Base-by-base conservation (phyloP, 37 sponge, comb jelly and placozoan species). In the Diacarnus erythraeanus region DNA sequence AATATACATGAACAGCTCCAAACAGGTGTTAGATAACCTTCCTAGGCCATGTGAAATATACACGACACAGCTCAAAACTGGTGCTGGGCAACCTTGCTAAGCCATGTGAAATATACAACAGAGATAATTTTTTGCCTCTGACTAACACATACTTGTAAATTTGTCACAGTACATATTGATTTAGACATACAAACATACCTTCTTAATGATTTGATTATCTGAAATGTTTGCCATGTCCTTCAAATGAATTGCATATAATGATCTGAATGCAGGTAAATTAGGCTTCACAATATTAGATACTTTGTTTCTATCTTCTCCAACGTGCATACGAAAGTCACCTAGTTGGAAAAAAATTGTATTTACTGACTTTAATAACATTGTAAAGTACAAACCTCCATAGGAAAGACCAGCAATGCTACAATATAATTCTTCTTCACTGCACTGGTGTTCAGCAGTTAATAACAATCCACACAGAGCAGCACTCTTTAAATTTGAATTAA, bases 241-340 rank as follows among this genome's bases (percentile, higher is more conserved):
- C 20, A 86, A 57, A 58, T 74, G 33, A 15, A 69, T 66, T 57
- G 30, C 3, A 56, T 96, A 96, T 0, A 96, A 72, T 20, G 77
- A 27, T 0, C 56, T 21, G 82, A 96, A 96, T n/a, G 69, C 69
- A 17, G 73, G 63, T 6, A 91, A 8, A 47, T 88, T 84, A 35
- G 89, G 80, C 44, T 39, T 47, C 31, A 96, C 89, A 34, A 96
- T 90, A 67, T 96, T 96, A 1, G 21, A 12, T 0, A 96, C 76
- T 74, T 96, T 96, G 60, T 96, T 85, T 37, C 38, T 51, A 43
- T 96, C 94, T 69, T 96, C 97, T 20, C 95, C 97, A 69, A 96
- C 30, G 8, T 80, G 36, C 95, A 94, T 91, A 6, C 97, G 71
- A 42, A 96, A 84, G 57, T 96, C 97, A 3, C 95, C 95, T 92